phyloP scores from a whole-genome alignment of 1,140 invertebrate species.

The Papilio aristodemus region DNA sequence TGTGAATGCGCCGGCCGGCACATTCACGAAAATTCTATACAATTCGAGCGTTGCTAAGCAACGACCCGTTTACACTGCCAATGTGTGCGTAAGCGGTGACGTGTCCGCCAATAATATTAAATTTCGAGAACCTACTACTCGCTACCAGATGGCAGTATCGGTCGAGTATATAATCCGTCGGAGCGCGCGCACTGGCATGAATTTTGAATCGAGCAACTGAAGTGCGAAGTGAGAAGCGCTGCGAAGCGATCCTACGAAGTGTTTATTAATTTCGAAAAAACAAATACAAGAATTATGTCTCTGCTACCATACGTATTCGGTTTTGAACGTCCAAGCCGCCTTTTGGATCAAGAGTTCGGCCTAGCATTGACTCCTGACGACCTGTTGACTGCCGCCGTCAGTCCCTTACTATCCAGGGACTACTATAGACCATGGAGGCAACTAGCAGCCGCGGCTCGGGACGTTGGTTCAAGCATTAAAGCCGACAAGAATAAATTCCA shows the following conservation, averaged over 20 bases:
- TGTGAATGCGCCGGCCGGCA: conserved; percentile 36
- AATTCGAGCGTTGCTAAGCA: conserved; percentile 17
- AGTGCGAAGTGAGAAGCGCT: conserved; percentile 40
- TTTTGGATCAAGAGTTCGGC: conserved; percentile 84
- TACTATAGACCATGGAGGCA: conserved; percentile 81
- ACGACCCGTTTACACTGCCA: conserved; percentile 26
- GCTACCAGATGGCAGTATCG: conserved; percentile 56
- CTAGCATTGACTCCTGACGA: conserved; percentile 80
- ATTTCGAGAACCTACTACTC: conserved; percentile 59
- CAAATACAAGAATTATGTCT: conserved; percentile 52
- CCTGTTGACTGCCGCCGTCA: conserved; percentile 68
- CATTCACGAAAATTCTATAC: conserved; percentile 36
- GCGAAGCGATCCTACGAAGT: conserved; percentile 32
- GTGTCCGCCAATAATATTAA: background rate
- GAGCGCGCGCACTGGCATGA: conserved; percentile 27
- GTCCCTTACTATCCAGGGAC: conserved; percentile 54
- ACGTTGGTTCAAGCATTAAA: conserved; percentile 65
- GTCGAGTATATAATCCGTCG: conserved; percentile 51
- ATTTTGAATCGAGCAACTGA: conserved; percentile 46
- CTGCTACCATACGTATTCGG: conserved; percentile 61
- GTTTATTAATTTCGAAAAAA: conserved; percentile 14
- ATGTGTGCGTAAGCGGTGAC: conserved; percentile 9
- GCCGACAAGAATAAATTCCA: conserved; percentile 81
- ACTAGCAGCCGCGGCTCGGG: conserved; percentile 50
- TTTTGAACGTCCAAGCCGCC: conserved; percentile 70